phyloP scores from a whole-genome alignment of 1,140 invertebrate species.

The Aphidius ervi region DNA sequence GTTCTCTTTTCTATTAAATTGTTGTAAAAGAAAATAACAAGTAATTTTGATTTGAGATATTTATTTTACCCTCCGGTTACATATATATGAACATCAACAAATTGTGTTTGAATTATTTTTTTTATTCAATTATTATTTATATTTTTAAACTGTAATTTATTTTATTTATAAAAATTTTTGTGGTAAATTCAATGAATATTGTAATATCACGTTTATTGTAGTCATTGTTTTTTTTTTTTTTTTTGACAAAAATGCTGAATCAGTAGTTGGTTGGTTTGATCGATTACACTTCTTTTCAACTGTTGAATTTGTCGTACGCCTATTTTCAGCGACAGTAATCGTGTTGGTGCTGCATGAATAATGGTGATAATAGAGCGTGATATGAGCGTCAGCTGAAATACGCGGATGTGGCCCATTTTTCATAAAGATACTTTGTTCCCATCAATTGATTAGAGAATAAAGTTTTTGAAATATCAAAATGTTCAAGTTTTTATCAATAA shows the following conservation, averaged over 20 bases:
- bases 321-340: conserved; percentile 6
- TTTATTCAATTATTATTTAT: too few relatives aligned
- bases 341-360: conserved; percentile 14
- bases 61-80: background rate
- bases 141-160: conserved; percentile 4
- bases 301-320: conserved; percentile 14
- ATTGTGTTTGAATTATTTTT: too few relatives aligned
- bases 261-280: conserved; percentile 1
- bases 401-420: too few relatives aligned
- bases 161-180: background rate
- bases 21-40: too few relatives aligned
- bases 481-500: too few relatives aligned
- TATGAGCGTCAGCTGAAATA: too few relatives aligned
- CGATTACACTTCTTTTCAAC: conserved; percentile 8
- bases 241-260: background rate
- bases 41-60: background rate
- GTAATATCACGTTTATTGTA: background rate
- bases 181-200: too few relatives aligned
- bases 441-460: too few relatives aligned
- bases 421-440: too few relatives aligned
- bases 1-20: too few relatives aligned
- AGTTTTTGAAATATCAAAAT: too few relatives aligned
- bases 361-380: background rate
- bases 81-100: background rate
- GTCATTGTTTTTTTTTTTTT: background rate